Evolutionary conservation across 2,888 invertebrate genomes (phyloP), one percentile per base, ranked within the genome.

Genomic region (Dryobota labecula): DNA sequence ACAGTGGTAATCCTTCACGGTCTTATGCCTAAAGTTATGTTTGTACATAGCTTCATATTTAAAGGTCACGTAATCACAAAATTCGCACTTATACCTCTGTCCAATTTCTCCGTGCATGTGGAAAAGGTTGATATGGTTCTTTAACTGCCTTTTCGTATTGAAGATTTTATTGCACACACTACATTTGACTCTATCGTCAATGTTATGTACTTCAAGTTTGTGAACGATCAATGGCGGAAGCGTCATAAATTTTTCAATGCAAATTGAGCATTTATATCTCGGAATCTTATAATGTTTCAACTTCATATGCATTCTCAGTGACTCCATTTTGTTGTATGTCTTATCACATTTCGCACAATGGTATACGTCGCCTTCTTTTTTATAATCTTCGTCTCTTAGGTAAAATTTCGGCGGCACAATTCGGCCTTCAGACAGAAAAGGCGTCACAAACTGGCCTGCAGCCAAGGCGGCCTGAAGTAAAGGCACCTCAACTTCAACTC

Each of bases 1-100:
- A 73, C 96, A 96, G 27, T 94, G 92, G 70, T 90, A 90, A 38
- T 95, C 93, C 69, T 94, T 96, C 0, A 90, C 92, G 0, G 92
- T 92, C 62, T 91, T 94, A 60, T 96, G 96, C 36, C 90, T 93
- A 20, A 91, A 90, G 73, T 92, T 92, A n/a, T 95, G 94, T 49
- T 93, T 94, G 70, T 92, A 90, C 85, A 94, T 76, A 49, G 89
- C 84, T 43, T 88, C 88, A 49, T 88, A 87, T 54, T 91, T 92
- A 49, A 92, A 94, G 0, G 92, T 89, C 36, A 92, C 94, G 64
- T 91, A 95, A 0, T 95, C 94, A 60, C 95, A 95, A 9, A 86
- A 80, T 1, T 91, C 88, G 45, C 95, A 95, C 41, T 91, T 91
- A 24, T 88, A 85, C 53, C 88, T 90, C 73, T 90, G 88, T 0